These are phyloP conservation scores for Sepiola atlantica DNA, from an alignment of 2,888 invertebrate species.

Conservation along the genomic window DNA sequence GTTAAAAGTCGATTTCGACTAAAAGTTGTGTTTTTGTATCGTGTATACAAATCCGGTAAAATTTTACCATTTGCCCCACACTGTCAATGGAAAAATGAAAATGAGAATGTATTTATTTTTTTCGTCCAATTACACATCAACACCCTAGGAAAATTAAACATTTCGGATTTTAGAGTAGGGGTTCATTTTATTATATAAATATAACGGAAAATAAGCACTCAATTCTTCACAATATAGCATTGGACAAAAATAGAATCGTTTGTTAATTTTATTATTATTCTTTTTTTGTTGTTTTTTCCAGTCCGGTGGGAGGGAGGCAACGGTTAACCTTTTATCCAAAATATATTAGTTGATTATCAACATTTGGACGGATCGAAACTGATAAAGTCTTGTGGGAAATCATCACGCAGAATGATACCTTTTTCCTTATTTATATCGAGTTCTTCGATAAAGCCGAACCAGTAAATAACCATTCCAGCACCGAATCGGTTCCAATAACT, in stretches of 20 bases:
- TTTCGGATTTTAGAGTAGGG: no score
- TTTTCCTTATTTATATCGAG: constrained; percentile 71
- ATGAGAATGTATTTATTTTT: not conserved
- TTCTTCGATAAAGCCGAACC: constrained; percentile 86
- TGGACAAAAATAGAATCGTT: no score
- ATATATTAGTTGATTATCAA: not conserved
- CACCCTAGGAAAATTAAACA: no score
- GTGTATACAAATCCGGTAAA: no score
- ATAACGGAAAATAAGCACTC: no score
- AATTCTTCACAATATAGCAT: no score
- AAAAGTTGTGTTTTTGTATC: no score
- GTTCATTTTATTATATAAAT: no score
- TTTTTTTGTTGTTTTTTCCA: not conserved
- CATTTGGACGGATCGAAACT: not conserved
- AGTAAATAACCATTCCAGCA: constrained; percentile 93
- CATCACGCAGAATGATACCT: constrained; percentile 70
- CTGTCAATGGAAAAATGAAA: not conserved
- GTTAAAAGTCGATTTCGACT: no score
- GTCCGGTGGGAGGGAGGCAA: not conserved
- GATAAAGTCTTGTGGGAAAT: constrained; percentile 65
- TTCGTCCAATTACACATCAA: not conserved
- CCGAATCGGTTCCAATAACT: constrained; percentile 95
- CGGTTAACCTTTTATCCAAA: no score
- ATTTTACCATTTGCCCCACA: no score
- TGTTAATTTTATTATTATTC: no score